Evolutionary conservation across 2,797 vertebrate genomes (phyloP).

Genomic region (Chelonia mydas): DNA sequence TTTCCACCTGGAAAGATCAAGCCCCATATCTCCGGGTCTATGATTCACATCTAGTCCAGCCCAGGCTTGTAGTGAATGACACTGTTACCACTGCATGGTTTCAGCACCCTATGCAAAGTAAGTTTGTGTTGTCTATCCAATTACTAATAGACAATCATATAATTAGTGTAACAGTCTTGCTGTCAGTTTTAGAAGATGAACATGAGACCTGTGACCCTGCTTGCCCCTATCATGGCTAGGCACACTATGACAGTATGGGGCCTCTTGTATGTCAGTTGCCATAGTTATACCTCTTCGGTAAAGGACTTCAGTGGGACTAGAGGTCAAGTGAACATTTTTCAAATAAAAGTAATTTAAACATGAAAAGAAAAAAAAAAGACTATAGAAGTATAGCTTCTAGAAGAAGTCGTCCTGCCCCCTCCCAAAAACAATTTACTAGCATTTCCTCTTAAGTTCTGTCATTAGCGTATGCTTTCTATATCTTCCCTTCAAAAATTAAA

Average conservation of each 20-base stretch:
- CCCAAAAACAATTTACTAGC: background rate
- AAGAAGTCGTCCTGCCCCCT: background rate
- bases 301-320: background rate
- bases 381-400: background rate
- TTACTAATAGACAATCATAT: background rate
- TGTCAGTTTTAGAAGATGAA: background rate
- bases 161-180: background rate
- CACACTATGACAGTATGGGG: background rate
- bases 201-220: background rate
- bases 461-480: background rate
- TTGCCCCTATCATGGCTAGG: background rate
- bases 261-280: background rate
- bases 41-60: background rate
- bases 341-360: background rate
- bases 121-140: background rate
- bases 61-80: background rate
- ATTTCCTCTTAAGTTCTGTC: background rate
- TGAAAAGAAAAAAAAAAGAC: background rate
- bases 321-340: background rate
- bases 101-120: background rate
- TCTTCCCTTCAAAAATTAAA: background rate
- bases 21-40: background rate
- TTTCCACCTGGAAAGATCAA: background rate
- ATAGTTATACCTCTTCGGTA: background rate
- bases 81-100: background rate